phyloP scores from a whole-genome alignment of 2,113 vertebrate genomes.

The Crotalus helleri region DNA sequence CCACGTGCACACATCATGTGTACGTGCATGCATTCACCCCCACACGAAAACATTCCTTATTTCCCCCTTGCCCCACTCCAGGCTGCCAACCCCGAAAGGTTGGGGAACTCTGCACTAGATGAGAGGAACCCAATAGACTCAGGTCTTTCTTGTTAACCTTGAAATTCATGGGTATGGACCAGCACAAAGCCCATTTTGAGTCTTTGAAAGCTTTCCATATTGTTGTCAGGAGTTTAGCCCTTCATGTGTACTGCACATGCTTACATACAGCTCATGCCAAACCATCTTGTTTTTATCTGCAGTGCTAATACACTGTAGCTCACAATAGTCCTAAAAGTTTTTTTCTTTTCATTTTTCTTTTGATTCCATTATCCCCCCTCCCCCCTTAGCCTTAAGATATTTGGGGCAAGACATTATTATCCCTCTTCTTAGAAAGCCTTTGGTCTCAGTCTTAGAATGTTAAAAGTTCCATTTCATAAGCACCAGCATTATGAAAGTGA shows the following conservation, averaged over 20 bases:
- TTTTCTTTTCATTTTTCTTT: neutral
- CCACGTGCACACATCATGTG: no score
- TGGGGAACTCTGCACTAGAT: no score
- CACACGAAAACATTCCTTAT: no score
- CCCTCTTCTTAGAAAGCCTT: neutral
- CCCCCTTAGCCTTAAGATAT: neutral
- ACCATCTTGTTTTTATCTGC: neutral
- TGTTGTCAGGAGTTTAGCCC: neutral
- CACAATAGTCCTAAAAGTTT: neutral
- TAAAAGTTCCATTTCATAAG: neutral
- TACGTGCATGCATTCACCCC: no score
- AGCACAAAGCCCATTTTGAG: neutral
- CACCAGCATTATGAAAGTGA: neutral
- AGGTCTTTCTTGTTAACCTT: neutral
- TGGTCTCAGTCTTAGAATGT: neutral
- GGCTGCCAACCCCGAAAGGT: no score
- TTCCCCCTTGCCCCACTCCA: no score
- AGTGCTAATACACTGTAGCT: neutral
- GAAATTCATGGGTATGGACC: neutral
- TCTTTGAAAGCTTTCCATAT: neutral
- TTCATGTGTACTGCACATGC: neutral
- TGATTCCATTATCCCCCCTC: no score
- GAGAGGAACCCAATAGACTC: neutral
- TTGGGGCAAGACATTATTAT: neutral
- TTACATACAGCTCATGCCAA: neutral